A percentile compares a stretch with the other conserved stretches of the same genome.
Conservation (phyloP, 2,113 vertebrate genomes). For the Phodopus roborovskii region DNA sequence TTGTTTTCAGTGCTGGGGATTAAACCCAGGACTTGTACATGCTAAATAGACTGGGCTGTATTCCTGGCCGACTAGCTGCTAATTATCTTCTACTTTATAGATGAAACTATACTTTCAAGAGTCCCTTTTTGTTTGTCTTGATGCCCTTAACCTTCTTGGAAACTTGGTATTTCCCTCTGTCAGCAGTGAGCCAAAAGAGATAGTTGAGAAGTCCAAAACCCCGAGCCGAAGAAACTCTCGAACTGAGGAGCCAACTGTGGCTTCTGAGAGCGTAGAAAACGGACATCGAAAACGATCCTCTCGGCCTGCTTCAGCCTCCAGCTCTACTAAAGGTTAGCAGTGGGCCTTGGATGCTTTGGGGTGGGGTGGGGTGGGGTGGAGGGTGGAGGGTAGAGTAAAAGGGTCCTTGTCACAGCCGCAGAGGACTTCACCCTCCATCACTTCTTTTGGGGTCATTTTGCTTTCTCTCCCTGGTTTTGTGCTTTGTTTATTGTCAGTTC, state of each 20-base stretch:
- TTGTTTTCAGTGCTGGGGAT: neutral
- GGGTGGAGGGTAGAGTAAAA: neutral
- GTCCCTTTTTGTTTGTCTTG: constrained; percentile 53
- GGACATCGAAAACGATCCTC: constrained; percentile 94
- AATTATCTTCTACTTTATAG: constrained; percentile 43
- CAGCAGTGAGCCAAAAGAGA: constrained; percentile 92
- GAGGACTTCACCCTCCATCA: neutral
- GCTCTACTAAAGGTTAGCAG: constrained; percentile 91
- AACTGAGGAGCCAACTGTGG: constrained; percentile 91
- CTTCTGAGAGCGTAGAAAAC: constrained; percentile 92
- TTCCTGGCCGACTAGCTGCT: neutral
- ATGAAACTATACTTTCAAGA: constrained; percentile 52
- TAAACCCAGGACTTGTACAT: neutral
- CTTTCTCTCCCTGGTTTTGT: neutral
- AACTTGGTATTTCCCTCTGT: constrained; percentile 82
- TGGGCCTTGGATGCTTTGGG: neutral
- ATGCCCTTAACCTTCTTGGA: constrained; percentile 83
- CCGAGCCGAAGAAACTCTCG: constrained; percentile 96
- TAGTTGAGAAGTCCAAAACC: constrained; percentile 94
- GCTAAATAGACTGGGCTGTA: neutral
- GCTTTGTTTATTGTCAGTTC: constrained; percentile 22
- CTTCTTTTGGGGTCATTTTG: neutral
- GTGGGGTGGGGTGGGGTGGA: neutral
- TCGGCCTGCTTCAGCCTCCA: constrained; percentile 90
- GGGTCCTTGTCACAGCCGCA: neutral